These are phyloP conservation scores for Latrodectus hesperus DNA, from an alignment of 2,888 invertebrate species.

Conservation along the genomic window DNA sequence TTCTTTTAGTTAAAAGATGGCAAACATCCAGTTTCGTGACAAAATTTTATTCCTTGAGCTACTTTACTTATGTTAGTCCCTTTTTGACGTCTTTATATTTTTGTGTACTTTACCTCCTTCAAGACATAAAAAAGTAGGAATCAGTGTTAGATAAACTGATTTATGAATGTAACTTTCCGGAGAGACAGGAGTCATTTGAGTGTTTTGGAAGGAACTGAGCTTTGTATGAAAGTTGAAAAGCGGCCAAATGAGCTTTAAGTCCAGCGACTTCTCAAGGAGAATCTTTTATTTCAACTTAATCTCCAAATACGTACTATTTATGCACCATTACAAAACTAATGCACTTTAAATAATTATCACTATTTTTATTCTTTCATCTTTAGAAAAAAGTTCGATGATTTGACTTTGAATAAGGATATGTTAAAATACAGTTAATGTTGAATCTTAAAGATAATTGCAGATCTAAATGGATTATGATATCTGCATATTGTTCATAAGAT, in stretches of 20 bases:
- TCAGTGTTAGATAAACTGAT: conserved; percentile 13
- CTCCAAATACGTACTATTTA: too few species aligned
- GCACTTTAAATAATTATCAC: not conserved
- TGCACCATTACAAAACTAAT: not conserved
- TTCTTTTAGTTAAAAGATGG: not conserved
- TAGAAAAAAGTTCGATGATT: not conserved
- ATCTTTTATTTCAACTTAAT: conserved; percentile 8
- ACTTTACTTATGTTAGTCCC: not conserved
- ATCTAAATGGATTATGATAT: too few species aligned
- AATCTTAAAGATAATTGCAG: too few species aligned
- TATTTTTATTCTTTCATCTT: not conserved
- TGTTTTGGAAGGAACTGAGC: conserved; percentile 3
- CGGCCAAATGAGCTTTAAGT: conserved; percentile 20
- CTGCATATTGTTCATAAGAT: too few species aligned
- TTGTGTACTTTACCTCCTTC: not conserved
- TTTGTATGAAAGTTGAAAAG: conserved; percentile 31
- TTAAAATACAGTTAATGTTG: not conserved
- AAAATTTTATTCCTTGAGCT: conserved; percentile 2
- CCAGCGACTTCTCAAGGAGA: not conserved
- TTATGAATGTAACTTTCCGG: conserved; percentile 12
- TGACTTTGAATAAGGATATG: not conserved
- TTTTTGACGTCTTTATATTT: not conserved
- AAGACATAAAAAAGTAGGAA: not conserved
- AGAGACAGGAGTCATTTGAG: conserved; percentile 21
- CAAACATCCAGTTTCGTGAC: not conserved